Conservation (phyloP, 2,797 vertebrate species). For the Cyprinodon diabolis region DNA sequence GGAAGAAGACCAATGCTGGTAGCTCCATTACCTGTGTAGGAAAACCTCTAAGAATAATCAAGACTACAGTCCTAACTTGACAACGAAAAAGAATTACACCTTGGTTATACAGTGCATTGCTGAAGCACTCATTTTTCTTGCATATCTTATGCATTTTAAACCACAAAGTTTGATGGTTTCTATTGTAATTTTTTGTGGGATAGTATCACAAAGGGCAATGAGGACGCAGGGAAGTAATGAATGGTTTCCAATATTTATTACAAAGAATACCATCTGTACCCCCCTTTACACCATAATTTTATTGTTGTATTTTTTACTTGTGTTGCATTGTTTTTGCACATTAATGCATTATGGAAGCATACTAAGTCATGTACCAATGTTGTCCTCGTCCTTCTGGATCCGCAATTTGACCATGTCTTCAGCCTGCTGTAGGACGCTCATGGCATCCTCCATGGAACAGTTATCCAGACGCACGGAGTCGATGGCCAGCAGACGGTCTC, state of each 20-base stretch:
- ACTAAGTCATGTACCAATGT: slow-evolving; percentile 82
- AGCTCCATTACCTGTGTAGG: background rate
- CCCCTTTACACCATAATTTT: no score
- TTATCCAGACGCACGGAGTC: slow-evolving; percentile 96
- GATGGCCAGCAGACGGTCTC: slow-evolving; percentile 95
- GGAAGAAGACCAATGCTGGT: background rate
- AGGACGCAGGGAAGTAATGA: background rate
- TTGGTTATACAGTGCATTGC: background rate
- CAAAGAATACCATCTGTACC: background rate
- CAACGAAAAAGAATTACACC: background rate
- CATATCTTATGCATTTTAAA: background rate
- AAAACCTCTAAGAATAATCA: background rate
- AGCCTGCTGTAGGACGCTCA: slow-evolving; percentile 93
- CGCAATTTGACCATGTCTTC: slow-evolving; percentile 98
- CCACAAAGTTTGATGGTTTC: background rate
- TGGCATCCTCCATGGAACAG: slow-evolving; percentile 95
- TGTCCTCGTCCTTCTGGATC: slow-evolving; percentile 98
- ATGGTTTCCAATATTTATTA: background rate
- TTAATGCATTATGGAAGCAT: background rate
- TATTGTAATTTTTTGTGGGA: background rate
- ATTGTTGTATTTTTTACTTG: no score
- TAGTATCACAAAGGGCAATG: background rate
- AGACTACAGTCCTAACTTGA: background rate
- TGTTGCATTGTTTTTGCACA: no score
- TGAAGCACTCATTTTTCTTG: background rate